These are phyloP conservation scores for Eleutherodactylus coqui DNA, from an alignment of 2,797 vertebrate genomes.

Conservation along the genomic window DNA sequence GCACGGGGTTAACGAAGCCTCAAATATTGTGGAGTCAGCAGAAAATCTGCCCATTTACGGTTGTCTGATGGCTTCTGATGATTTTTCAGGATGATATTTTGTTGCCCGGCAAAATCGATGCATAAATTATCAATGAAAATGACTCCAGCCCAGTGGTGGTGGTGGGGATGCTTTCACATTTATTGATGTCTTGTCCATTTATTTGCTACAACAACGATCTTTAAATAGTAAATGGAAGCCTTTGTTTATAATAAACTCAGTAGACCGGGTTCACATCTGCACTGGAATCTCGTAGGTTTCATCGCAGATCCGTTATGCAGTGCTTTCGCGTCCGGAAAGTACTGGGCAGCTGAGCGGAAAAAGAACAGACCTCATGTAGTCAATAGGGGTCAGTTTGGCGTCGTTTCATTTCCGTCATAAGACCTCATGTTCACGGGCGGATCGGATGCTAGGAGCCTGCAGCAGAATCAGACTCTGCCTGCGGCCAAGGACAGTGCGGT, in stretches of 20 bases:
- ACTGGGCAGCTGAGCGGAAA: too few species aligned
- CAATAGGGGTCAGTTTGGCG: too few species aligned
- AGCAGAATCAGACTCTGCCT: too few species aligned
- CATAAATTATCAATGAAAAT: conserved; percentile 27
- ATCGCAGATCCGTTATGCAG: too few species aligned
- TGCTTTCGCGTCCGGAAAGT: too few species aligned
- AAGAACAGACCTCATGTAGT: too few species aligned
- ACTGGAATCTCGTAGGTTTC: too few species aligned
- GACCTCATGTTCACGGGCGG: too few species aligned
- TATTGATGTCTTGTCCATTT: neutral
- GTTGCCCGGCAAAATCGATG: neutral
- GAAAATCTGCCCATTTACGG: conserved; percentile 20
- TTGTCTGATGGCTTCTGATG: neutral
- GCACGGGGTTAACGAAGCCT: neutral
- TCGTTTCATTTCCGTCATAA: too few species aligned
- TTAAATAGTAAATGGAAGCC: conserved; percentile 1
- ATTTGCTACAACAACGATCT: neutral
- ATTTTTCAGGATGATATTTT: neutral
- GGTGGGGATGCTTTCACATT: neutral
- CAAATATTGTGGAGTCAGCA: neutral
- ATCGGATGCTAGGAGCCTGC: too few species aligned
- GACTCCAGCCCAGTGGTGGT: neutral
- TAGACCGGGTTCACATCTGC: too few species aligned
- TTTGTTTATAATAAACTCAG: neutral
- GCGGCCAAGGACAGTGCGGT: too few species aligned